Conservation (phyloP, 2,113 vertebrate species). For the Sapayoa aenigma region DNA sequence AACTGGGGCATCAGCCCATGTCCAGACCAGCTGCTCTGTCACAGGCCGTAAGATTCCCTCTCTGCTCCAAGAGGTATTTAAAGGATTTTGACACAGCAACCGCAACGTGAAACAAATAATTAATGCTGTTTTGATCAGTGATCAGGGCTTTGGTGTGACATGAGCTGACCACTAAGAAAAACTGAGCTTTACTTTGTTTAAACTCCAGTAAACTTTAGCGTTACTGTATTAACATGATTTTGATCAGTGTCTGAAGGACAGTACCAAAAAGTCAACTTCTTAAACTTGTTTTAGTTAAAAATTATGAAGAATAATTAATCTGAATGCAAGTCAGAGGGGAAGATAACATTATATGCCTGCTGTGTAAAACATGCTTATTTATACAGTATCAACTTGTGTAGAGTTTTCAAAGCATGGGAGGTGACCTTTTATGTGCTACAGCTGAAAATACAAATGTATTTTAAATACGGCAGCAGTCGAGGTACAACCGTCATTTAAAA, state of each 20-base stretch:
- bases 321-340: neutral
- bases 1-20: slow-evolving; percentile 74
- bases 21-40: slow-evolving; percentile 76
- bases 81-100: slow-evolving; percentile 60
- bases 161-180: slow-evolving; percentile 51
- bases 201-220: slow-evolving; percentile 29
- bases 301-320: neutral
- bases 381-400: neutral
- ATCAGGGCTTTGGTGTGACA: slow-evolving; percentile 55
- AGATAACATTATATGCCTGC: neutral
- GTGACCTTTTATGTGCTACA: neutral
- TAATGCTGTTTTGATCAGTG: slow-evolving; percentile 67
- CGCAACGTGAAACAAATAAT: slow-evolving; percentile 66
- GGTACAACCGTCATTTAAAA: neutral
- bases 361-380: slow-evolving; percentile 14
- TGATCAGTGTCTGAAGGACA: slow-evolving; percentile 47
- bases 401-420: neutral
- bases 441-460: slow-evolving; percentile 11
- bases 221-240: slow-evolving; percentile 56
- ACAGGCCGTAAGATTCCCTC: slow-evolving; percentile 62
- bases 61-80: slow-evolving; percentile 66
- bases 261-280: neutral
- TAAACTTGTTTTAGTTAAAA: neutral
- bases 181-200: slow-evolving; percentile 64
- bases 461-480: neutral